Evolutionary conservation across 1,140 invertebrate species (phyloP).

Genomic region (Dryas iulia): DNA sequence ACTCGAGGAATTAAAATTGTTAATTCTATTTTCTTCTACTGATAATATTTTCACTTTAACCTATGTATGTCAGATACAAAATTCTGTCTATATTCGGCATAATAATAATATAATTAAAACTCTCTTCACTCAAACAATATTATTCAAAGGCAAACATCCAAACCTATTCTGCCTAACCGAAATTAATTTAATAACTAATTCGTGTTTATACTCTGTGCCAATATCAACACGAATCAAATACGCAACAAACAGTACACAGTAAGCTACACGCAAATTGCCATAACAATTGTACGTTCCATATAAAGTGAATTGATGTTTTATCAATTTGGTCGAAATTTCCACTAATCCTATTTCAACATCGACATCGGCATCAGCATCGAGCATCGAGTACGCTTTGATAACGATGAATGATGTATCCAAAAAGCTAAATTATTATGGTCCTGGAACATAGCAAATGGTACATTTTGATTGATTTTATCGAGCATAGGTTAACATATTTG

Average conservation of each 20-base stretch:
- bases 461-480: too few relatives aligned
- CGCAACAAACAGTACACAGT: neutral
- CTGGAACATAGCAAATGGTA: neutral
- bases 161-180: neutral
- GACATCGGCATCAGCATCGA: too few relatives aligned
- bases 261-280: neutral
- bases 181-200: constrained; percentile 4
- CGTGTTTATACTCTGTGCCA: neutral
- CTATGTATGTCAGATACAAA: too few relatives aligned
- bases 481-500: too few relatives aligned
- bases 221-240: neutral
- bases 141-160: neutral
- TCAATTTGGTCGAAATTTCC: neutral
- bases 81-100: too few relatives aligned
- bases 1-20: too few relatives aligned
- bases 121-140: too few relatives aligned
- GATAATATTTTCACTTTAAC: too few relatives aligned
- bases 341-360: neutral
- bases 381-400: neutral
- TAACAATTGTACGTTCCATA: neutral
- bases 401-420: neutral
- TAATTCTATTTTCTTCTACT: too few relatives aligned
- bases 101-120: too few relatives aligned
- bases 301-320: neutral
- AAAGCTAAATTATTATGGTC: neutral